Percentiles rank a stretch among this genome's conserved stretches.
Evolutionary conservation across 2,797 vertebrate species (phyloP).

Genomic region (Acipenser transmontanus): DNA sequence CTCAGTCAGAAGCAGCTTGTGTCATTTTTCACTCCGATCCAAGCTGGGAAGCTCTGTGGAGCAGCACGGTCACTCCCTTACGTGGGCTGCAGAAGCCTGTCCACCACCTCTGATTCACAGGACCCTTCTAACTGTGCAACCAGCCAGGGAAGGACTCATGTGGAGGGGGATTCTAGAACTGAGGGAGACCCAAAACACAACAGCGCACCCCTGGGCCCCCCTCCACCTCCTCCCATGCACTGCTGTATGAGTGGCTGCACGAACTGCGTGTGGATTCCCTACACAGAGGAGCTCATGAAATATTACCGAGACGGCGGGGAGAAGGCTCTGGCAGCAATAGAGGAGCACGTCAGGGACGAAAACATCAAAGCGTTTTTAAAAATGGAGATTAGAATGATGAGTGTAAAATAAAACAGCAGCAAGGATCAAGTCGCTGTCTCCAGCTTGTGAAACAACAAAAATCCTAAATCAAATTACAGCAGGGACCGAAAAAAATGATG

Average conservation of each 20-base stretch:
- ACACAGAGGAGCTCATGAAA: conserved; percentile 69
- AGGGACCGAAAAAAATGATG: conserved; percentile 6
- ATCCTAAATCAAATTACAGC: neutral
- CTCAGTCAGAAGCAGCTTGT: no score
- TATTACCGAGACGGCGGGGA: conserved; percentile 67
- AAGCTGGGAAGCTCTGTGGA: no score
- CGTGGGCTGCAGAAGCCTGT: neutral
- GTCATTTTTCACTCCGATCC: no score
- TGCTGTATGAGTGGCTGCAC: conserved; percentile 94
- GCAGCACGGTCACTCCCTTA: neutral
- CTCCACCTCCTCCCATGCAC: conserved; percentile 56
- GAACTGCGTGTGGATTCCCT: conserved; percentile 84
- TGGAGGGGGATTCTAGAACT: conserved; percentile 9
- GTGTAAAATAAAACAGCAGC: conserved; percentile 3
- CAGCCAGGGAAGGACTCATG: neutral
- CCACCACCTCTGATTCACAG: neutral
- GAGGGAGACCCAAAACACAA: neutral
- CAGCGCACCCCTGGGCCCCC: conserved; percentile 28
- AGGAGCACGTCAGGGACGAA: conserved; percentile 74
- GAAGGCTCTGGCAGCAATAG: conserved; percentile 65
- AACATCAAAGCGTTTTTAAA: conserved; percentile 79
- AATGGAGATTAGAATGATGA: conserved; percentile 75
- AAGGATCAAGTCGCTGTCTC: no score
- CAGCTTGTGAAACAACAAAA: no score
- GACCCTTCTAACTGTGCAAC: neutral